Evolutionary conservation across 2,797 vertebrate genomes (phyloP), one percentile per base, ranked within the genome.

Genomic region (Sebastes goodei): DNA sequence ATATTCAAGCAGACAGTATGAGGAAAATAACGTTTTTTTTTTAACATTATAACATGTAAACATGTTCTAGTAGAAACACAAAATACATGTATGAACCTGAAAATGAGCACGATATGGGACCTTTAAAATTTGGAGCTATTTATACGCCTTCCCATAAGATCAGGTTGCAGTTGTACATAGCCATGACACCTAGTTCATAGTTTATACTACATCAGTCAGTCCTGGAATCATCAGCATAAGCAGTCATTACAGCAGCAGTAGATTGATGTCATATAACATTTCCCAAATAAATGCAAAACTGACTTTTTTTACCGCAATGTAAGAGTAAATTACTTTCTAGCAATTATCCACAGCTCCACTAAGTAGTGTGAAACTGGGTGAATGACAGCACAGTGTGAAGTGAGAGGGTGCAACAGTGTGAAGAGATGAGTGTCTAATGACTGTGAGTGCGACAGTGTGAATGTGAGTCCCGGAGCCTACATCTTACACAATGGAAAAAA

Each of bases 351-450:
- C n/a, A 38, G 57, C 32, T 20, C 10, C 35, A 65, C 6, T 20
- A 60, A 35, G 53, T 4, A 4, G 10, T 11, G 21, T 3, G 29
- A 52, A 14, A 38, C 9, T n/a, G 30, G 7, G 0, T 5, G 20
- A 67, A 33, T 63, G 27, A 55, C 61, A 59, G 7, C 38, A n/a
- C 42, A 29, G 6, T 27, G 1, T 33, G 17, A 71, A 33, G 33
- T 46, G 61, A 61, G 30, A 64, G 9, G 32, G 12, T 32, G 63
- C 17, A 15, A 11, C 4, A 53, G 60, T 64, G 68, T 76, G 53
- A 81, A 29, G 52, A 65, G 8, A 63, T 29, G 6, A 38, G 27
- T 30, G 52, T 66, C 27, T 74, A 65, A 69, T 74, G 69, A 23
- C 29, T 32, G 30, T 21, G 49, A 72, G 61, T 66, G 65, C n/a